Base-by-base conservation (phyloP, 2,888 invertebrate genomes). In the Ophion ellenae region DNA sequence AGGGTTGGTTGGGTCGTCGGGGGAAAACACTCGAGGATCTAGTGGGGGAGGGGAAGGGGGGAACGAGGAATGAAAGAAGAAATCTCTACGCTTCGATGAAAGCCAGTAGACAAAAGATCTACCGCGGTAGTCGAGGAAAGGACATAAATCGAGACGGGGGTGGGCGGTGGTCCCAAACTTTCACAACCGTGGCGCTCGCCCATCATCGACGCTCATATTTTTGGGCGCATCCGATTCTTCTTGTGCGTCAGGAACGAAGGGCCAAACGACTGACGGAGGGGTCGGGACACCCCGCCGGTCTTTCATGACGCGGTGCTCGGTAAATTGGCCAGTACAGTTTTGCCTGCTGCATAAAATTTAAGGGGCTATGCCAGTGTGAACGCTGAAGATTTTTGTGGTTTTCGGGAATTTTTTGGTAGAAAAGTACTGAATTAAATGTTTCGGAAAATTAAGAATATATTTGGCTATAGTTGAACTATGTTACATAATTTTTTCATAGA, bases 121-220 rank as follows among this genome's bases (percentile, higher is more conserved):
- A 83, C 84, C 63, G 78, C 86, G 77, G 77, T 83, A 40, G 83
- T 63, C 63, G 64, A 77, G 77, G 61, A 71, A 86, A 83, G 67
- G 53, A 74, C 83, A 81, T 86, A 86, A 86, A 86, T 86, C 74
- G 77, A 73, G 4, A 63, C 32, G 71, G 32, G 11, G n/a, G 40
- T 40, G n/a, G 24, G 45, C 7, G 69, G 59, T 76, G 66, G 74
- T 66, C 28, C 2, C 71, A 57, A 71, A 80, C 40, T 78, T 83
- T 67, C 81, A 81, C 81, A 64, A 83, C 73, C 73, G 28, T 73
- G 53, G 70, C 47, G 47, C 47, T 14, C 47, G 69, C 81, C 80
- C 79, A 71, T 85, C 85, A 85, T 85, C 59, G 82, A 71, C 64
- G 83, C 78, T 86, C 81, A 81, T 86, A 83, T 86, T 83, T 80